Percentiles rank a stretch among this genome's conserved stretches.
phyloP scores from a whole-genome alignment of 2,113 vertebrate species.

The Emydura subglobosa region DNA sequence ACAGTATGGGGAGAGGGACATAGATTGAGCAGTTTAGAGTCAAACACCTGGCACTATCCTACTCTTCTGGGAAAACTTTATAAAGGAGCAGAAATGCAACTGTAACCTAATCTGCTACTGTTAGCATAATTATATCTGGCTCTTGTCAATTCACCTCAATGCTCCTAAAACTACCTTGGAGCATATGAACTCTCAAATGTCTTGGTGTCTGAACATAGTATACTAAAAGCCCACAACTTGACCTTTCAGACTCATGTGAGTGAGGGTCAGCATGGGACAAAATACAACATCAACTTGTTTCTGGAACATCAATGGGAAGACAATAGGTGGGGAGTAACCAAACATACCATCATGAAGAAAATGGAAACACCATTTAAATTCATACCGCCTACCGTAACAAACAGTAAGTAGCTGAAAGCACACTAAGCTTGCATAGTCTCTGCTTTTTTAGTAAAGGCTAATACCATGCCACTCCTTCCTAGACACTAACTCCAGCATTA shows the following conservation, averaged over 20 bases:
- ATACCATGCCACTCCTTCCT: neutral
- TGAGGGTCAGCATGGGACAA: slow-evolving; percentile 23
- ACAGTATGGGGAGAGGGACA: neutral
- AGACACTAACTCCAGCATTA: slow-evolving; percentile 63
- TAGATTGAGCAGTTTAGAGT: neutral
- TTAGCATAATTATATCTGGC: neutral
- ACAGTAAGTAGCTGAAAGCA: slow-evolving; percentile 38
- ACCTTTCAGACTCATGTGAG: slow-evolving; percentile 68
- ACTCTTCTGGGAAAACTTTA: too few species aligned
- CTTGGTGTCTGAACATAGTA: neutral
- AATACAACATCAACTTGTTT: slow-evolving; percentile 64
- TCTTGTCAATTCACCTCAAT: neutral
- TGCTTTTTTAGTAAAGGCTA: neutral
- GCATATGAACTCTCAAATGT: neutral
- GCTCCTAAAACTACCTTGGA: too few species aligned
- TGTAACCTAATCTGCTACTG: neutral
- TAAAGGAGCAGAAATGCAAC: too few species aligned
- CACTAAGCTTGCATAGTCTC: neutral
- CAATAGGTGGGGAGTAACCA: slow-evolving; percentile 60
- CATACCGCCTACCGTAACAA: slow-evolving; percentile 5
- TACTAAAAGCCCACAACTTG: neutral
- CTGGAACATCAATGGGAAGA: slow-evolving; percentile 75
- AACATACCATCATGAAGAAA: slow-evolving; percentile 62
- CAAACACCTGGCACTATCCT: too few species aligned
- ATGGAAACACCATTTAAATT: slow-evolving; percentile 64